Conservation (phyloP, 2,113 vertebrate species). For the Festucalex cinctus region DNA sequence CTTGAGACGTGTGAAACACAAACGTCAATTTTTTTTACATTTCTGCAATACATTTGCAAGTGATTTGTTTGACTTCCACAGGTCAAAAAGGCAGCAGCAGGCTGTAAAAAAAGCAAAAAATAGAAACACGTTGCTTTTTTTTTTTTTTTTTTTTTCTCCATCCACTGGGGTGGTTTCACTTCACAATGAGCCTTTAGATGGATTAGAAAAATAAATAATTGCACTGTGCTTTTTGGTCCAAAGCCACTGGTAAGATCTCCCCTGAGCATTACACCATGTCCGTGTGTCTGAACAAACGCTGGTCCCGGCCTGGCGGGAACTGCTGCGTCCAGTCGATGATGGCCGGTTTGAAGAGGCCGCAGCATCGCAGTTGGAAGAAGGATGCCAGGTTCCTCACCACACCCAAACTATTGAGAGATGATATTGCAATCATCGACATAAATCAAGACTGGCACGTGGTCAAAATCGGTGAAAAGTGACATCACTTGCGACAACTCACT, state of each 20-base stretch:
- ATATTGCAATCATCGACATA: not conserved
- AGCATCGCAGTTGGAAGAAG: slow-evolving; percentile 89
- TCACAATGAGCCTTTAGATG: slow-evolving; percentile 13
- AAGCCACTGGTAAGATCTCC: slow-evolving; percentile 17
- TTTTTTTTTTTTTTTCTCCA: not conserved
- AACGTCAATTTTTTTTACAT: slow-evolving; percentile 1
- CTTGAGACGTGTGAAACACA: slow-evolving; percentile 35
- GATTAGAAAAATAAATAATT: slow-evolving; percentile 60
- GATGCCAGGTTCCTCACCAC: slow-evolving; percentile 85
- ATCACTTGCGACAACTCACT: slow-evolving; percentile 71
- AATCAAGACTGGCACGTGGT: not conserved
- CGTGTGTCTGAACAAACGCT: slow-evolving; percentile 67
- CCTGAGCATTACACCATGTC: slow-evolving; percentile 67
- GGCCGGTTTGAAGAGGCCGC: slow-evolving; percentile 82
- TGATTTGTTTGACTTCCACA: slow-evolving; percentile 16
- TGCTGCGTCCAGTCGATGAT: slow-evolving; percentile 89
- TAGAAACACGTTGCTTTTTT: slow-evolving; percentile 4
- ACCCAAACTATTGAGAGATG: slow-evolving; percentile 74
- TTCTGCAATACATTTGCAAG: slow-evolving; percentile 13
- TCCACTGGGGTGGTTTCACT: not conserved
- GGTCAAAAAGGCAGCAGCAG: slow-evolving; percentile 63
- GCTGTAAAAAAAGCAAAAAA: slow-evolving; percentile 40
- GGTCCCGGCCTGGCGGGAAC: slow-evolving; percentile 69
- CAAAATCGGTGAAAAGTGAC: not conserved
- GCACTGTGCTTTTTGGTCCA: slow-evolving; percentile 61